Percentiles rank a stretch among this genome's conserved stretches.
phyloP scores from a whole-genome alignment of 2,797 vertebrate genomes.

The Onychomys leucogaster region DNA sequence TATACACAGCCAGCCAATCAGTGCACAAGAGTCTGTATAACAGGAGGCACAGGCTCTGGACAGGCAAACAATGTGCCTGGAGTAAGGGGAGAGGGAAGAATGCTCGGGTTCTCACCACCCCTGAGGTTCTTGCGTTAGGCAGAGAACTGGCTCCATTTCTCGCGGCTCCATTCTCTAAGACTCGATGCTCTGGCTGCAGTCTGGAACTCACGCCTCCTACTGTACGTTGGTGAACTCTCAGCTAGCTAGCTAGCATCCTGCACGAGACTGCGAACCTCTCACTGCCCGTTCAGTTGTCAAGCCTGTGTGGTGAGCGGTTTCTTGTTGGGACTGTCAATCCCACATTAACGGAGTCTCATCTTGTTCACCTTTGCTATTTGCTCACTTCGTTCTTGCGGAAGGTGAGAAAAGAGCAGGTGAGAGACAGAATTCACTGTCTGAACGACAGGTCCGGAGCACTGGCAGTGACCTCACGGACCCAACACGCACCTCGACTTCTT shows the following conservation, averaged over 20 bases:
- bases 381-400: too few relatives aligned
- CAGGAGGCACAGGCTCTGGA: not conserved
- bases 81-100: not conserved
- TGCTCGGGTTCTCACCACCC: not conserved
- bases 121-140: not conserved
- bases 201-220: not conserved
- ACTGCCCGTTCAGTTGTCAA: not conserved
- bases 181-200: not conserved
- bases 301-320: too few relatives aligned
- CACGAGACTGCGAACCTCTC: not conserved
- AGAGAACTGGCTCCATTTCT: not conserved
- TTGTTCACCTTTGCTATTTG: not conserved
- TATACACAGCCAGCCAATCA: not conserved
- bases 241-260: not conserved
- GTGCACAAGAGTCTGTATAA: not conserved
- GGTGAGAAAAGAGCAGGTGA: not conserved
- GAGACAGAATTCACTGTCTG: not conserved
- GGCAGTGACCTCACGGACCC: rapidly evolving
- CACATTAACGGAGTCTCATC: not conserved
- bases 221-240: too few relatives aligned
- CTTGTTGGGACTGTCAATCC: not conserved
- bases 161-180: not conserved
- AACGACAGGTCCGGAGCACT: rapidly evolving
- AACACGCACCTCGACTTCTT: rapidly evolving
- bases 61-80: not conserved